Conservation (phyloP, 2,797 vertebrate genomes). For the Spinibarbus caldwelli region DNA sequence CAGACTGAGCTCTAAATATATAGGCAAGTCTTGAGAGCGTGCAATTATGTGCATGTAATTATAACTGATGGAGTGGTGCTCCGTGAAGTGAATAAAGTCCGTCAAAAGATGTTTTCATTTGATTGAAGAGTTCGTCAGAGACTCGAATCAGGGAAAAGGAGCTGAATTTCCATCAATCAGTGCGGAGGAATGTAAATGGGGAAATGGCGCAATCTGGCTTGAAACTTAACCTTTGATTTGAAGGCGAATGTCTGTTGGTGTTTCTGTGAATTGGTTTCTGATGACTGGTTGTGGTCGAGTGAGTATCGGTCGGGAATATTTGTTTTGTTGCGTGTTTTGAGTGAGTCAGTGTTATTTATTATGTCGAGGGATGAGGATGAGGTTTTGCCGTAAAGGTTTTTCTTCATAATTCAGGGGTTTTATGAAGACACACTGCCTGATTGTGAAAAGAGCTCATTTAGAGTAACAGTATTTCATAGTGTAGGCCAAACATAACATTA, state of each 20-base stretch:
- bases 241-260: not conserved
- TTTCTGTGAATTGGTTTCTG: not conserved
- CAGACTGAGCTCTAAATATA: constrained; percentile 18
- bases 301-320: not conserved
- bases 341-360: constrained; percentile 1
- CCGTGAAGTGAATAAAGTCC: constrained; percentile 22
- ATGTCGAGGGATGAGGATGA: not conserved
- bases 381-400: not conserved
- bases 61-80: constrained; percentile 36
- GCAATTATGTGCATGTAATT: constrained; percentile 41
- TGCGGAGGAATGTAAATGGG: constrained; percentile 13
- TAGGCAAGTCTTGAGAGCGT: constrained; percentile 13
- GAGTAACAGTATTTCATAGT: not conserved
- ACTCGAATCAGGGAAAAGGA: constrained; percentile 9
- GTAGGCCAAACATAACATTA: not conserved
- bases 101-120: constrained; percentile 40
- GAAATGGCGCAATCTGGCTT: not conserved
- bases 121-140: constrained; percentile 33
- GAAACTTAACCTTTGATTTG: constrained; percentile 1
- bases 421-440: not conserved
- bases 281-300: not conserved
- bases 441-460: not conserved
- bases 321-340: not conserved
- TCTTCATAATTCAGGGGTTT: not conserved
- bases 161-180: constrained; percentile 28